Evolutionary conservation across 2,113 vertebrate species (phyloP), one percentile per base, ranked within the genome.

Genomic region (Psilopsiagon aurifrons): DNA sequence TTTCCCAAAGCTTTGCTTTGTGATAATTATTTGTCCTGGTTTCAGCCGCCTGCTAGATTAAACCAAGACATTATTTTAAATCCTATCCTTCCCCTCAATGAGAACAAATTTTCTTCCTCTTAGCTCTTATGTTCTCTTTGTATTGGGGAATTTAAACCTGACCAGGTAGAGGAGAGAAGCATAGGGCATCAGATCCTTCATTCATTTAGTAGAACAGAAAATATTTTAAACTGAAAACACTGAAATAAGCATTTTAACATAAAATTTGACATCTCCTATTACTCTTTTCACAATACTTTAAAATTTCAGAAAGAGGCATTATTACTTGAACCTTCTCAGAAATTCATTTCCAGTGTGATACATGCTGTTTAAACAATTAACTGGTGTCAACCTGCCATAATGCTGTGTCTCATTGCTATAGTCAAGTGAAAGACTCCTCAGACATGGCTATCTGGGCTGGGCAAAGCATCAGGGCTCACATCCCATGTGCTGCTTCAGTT

Each of bases 1-100:
- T 54, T 92, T 93, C 41, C 64, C 52, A 81, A 74, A 95, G n/a
- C 23, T 52, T 93, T 94, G 80, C 18, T 52, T 83, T 60, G 5
- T 71, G 27, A 44, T 81, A 68, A 78, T 90, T 86, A 57, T 87
- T 92, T 92, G 63, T 64, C 70, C 77, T 70, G 83, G 31, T 87
- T 92, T 87, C 4, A 0, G 31, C 77, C 69, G 18, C 41, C 41
- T 69, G 15, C 47, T 17, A 9, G 35, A 15, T 63, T 82, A 82
- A 76, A 37, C 41, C 63, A 76, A 49, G 54, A 7, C 1, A 0
- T 63, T 76, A 37, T 74, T 75, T 35, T 52, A 88, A 86, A 68
- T 46, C 18, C 31, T 92, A 51, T 27, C 24, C 12, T 81, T 95
- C 25, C 9, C 31, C 84, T 94, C 70, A 83, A 44, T 8, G 10